phyloP scores from a whole-genome alignment of 2,113 vertebrate genomes.

The Tapirus terrestris region DNA sequence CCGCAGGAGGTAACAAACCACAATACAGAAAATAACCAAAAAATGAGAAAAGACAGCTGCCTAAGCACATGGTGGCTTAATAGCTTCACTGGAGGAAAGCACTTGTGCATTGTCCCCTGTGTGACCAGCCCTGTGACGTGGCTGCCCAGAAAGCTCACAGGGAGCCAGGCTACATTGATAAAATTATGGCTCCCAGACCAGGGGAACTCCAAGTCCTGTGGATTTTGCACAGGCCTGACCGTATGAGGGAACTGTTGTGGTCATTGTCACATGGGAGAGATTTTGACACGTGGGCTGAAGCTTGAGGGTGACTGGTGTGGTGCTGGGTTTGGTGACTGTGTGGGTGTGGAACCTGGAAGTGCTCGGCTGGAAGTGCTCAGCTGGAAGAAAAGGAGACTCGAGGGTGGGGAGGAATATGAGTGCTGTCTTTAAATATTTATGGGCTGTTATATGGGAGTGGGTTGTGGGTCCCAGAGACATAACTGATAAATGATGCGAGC shows the following conservation, averaged over 20 bases:
- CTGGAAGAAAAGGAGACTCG: neutral
- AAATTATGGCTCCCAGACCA: neutral
- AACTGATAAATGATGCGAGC: neutral
- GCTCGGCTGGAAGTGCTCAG: neutral
- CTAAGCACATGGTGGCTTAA: neutral
- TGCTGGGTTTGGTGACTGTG: neutral
- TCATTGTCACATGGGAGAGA: neutral
- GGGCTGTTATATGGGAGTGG: neutral
- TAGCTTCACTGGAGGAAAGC: neutral
- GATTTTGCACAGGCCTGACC: neutral
- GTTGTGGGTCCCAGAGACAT: neutral
- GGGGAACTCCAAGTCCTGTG: neutral
- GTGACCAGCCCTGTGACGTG: neutral
- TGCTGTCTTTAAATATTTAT: neutral
- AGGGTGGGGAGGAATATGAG: neutral
- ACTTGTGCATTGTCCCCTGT: rapidly evolving
- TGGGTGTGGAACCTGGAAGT: neutral
- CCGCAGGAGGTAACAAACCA: neutral
- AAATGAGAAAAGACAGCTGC: neutral
- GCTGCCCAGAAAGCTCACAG: neutral
- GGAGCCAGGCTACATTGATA: too few relatives aligned
- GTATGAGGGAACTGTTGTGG: rapidly evolving
- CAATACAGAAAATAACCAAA: neutral
- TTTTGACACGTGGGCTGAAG: rapidly evolving
- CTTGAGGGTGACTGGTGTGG: neutral